A percentile compares a stretch with the other conserved stretches of the same genome.
These are phyloP conservation scores for Ictalurus punctatus DNA, from an alignment of 2,113 vertebrate species.

Conservation along the genomic window DNA sequence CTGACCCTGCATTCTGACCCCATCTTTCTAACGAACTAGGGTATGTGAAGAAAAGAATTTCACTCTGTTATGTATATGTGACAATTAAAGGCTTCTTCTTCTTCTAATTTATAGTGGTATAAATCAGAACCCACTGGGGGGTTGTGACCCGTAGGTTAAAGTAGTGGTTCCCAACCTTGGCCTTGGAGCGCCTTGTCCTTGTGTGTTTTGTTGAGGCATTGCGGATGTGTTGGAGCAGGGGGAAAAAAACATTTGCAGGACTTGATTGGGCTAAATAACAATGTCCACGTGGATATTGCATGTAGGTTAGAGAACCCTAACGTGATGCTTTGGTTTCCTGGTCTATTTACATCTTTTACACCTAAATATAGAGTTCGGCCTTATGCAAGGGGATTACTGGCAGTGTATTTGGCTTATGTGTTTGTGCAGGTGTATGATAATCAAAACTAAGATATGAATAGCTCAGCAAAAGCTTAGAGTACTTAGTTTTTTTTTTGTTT, in stretches of 20 bases:
- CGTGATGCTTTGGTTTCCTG: neutral
- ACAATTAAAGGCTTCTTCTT: too few species aligned
- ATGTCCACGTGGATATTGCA: neutral
- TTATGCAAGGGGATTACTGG: neutral
- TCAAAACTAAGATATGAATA: neutral
- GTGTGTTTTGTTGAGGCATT: neutral
- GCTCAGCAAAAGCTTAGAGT: neutral
- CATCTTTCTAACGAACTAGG: too few species aligned
- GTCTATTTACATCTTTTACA: neutral
- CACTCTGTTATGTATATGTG: too few species aligned
- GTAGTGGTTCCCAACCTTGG: neutral
- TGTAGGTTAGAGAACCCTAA: neutral
- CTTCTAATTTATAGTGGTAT: neutral
- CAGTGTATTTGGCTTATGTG: neutral
- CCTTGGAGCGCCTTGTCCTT: neutral
- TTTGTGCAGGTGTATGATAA: neutral
- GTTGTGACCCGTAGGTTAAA: neutral
- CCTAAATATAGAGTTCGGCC: neutral
- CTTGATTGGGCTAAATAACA: neutral
- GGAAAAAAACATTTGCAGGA: neutral
- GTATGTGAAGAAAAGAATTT: too few species aligned
- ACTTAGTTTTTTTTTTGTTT: neutral
- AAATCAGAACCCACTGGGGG: neutral
- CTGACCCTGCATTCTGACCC: too few species aligned
- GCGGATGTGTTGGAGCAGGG: neutral